Percentiles rank a stretch among this genome's conserved stretches.
Evolutionary conservation across 2,113 vertebrate genomes (phyloP).

Genomic region (Cyprinodon brontotheroides): DNA sequence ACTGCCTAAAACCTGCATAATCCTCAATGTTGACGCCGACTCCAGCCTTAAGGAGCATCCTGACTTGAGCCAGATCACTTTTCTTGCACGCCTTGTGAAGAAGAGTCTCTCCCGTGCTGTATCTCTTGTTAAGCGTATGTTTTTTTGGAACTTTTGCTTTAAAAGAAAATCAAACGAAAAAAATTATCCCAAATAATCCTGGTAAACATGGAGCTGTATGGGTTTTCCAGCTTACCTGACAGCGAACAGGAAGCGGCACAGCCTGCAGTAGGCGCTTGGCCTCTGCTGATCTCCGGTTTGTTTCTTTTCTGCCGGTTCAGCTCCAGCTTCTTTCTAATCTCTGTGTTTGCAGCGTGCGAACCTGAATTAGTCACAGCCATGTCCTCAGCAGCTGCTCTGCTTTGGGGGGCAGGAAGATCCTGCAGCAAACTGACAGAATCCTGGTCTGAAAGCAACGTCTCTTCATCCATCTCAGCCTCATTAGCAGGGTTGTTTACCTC

Average conservation of each 20-base stretch:
- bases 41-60: slow-evolving; percentile 81
- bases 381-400: background rate
- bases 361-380: background rate
- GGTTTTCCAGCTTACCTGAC: slow-evolving; percentile 10
- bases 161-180: background rate
- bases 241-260: background rate
- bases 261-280: background rate
- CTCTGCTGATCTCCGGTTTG: background rate
- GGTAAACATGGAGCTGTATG: background rate
- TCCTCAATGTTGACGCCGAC: slow-evolving; percentile 82
- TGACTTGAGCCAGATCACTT: slow-evolving; percentile 76
- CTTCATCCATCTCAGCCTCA: slow-evolving; percentile 7
- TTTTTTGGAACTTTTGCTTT: slow-evolving; percentile 18
- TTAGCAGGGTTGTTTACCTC: background rate
- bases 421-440: slow-evolving; percentile 52
- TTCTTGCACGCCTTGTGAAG: slow-evolving; percentile 82
- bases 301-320: background rate
- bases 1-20: slow-evolving; percentile 80
- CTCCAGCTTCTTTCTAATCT: background rate
- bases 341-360: slow-evolving; percentile 1
- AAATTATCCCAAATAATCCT: background rate
- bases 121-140: slow-evolving; percentile 61
- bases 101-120: slow-evolving; percentile 76
- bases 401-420: background rate
- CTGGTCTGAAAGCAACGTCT: slow-evolving; percentile 17